Evolutionary conservation across 2,113 vertebrate species (phyloP), one percentile per base, ranked within the genome.

Genomic region (Anarhynchus alexandrinus): DNA sequence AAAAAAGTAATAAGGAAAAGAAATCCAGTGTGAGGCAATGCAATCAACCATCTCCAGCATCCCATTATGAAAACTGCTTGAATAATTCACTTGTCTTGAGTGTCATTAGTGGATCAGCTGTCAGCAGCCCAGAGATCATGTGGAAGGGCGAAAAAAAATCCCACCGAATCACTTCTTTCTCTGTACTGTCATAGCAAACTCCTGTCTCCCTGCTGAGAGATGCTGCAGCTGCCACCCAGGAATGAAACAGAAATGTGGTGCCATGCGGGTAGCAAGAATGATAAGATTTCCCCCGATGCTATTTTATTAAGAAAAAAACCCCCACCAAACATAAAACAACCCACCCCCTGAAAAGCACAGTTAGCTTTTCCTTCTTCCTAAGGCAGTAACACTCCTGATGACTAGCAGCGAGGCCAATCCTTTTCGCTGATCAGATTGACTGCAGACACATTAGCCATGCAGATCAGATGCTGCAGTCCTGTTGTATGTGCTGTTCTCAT

Each of bases 81-180:
- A 97, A 97, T 97, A 97, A 97, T 98, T 97, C 82, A 95, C 73
- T 69, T 96, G 73, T 91, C 89, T 93, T 19, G 16, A 86, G 34
- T 83, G 79, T 45, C 20, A 2, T 71, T 95, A 86, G 90, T 51
- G 36, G 82, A 95, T 81, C 42, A 74, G 82, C 92, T 93, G 38
- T 82, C 94, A 97, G 59, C 25, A 65, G 62, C 51, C 51, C 81
- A 79, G 61, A 20, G 43, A 93, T 88, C 34, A 64, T 36, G 64
- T 79, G 30, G 90, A 81, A 76, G 32, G 29, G 51, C n/a, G 40
- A 90, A 87, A 90, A 59, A 66, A 65, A 22, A 27, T 86, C 36
- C 49, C 32, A 55, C 25, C 27, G 49, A 67, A 11, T 42, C 43
- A 36, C 57, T 90, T 83, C 15, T 78, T 12, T 79, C 25, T 73